Percentiles rank a stretch among this genome's conserved stretches.
phyloP scores from a whole-genome alignment of 2,888 invertebrate species.

The Mesorhabditis sp. region DNA sequence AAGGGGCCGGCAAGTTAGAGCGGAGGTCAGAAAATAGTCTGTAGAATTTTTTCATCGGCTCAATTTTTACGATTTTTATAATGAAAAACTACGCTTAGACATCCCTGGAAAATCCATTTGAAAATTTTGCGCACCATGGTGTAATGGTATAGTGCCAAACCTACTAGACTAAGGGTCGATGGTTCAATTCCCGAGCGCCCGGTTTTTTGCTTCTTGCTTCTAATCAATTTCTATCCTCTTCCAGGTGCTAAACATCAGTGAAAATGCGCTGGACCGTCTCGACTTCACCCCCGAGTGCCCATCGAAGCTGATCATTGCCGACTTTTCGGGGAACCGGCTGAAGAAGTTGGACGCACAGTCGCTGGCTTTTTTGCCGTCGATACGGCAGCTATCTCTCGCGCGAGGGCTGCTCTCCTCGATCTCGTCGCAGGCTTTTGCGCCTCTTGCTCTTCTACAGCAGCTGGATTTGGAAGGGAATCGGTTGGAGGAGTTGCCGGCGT shows the following conservation, averaged over 20 bases:
- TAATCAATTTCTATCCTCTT: constrained; percentile 11
- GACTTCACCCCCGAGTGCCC: constrained; percentile 29
- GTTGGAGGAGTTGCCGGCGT: constrained; percentile 19
- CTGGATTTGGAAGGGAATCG: constrained; percentile 33
- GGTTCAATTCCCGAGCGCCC: too few species aligned
- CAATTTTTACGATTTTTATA: too few species aligned
- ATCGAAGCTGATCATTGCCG: constrained; percentile 48
- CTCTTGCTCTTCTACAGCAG: constrained; percentile 38
- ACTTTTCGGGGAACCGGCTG: constrained; percentile 44
- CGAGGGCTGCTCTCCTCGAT: constrained; percentile 30
- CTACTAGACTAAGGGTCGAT: too few species aligned
- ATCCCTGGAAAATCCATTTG: too few species aligned
- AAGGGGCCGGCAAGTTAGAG: too few species aligned
- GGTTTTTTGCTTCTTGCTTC: not conserved
- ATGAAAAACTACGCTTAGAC: too few species aligned
- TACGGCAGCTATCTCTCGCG: constrained; percentile 37
- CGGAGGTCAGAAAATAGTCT: too few species aligned
- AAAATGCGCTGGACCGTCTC: constrained; percentile 32
- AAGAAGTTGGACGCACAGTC: constrained; percentile 19
- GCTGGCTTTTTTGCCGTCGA: constrained; percentile 27
- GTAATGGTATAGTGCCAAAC: too few species aligned
- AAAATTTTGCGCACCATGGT: too few species aligned
- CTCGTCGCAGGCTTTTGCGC: constrained; percentile 19
- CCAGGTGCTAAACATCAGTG: constrained; percentile 49
- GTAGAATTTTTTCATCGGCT: too few species aligned